These are phyloP conservation scores for Taeniopygia guttata DNA, from an alignment of 2,797 vertebrate genomes.

Conservation along the genomic window DNA sequence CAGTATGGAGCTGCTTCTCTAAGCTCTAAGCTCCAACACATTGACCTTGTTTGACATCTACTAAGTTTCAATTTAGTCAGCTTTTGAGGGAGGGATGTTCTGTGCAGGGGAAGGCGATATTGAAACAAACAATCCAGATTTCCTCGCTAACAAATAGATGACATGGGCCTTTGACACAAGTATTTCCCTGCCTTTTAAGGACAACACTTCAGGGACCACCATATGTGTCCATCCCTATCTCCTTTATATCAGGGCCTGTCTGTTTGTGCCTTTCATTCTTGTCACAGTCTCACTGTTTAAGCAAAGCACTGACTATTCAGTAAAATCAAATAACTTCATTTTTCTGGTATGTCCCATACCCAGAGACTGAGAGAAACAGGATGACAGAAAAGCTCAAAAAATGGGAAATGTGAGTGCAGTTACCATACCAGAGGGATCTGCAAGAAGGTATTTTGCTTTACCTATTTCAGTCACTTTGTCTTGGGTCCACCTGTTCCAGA, in stretches of 20 bases:
- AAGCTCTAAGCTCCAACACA: neutral
- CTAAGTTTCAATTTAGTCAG: neutral
- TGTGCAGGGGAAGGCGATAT: neutral
- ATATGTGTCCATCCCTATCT: neutral
- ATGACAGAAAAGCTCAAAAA: neutral
- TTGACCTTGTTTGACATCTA: neutral
- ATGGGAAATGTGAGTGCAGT: neutral
- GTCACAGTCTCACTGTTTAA: neutral
- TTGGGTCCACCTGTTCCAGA: slow-evolving; percentile 78
- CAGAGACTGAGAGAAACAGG: neutral
- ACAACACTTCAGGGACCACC: neutral
- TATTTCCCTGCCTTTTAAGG: neutral
- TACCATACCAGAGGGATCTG: neutral
- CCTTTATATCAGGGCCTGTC: neutral
- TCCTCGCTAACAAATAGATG: neutral
- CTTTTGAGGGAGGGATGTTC: neutral
- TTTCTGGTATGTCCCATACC: neutral
- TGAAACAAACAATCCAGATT: neutral
- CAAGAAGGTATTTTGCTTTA: slow-evolving; percentile 3
- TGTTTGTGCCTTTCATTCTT: neutral
- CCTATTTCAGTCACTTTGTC: slow-evolving; percentile 76
- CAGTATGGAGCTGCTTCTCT: rapidly evolving
- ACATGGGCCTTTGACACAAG: neutral
- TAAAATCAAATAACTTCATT: neutral
- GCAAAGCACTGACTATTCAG: neutral